Percentiles rank a stretch among this genome's conserved stretches.
Conservation (phyloP, 2,888 invertebrate species). For the Cremastinae sp. region DNA sequence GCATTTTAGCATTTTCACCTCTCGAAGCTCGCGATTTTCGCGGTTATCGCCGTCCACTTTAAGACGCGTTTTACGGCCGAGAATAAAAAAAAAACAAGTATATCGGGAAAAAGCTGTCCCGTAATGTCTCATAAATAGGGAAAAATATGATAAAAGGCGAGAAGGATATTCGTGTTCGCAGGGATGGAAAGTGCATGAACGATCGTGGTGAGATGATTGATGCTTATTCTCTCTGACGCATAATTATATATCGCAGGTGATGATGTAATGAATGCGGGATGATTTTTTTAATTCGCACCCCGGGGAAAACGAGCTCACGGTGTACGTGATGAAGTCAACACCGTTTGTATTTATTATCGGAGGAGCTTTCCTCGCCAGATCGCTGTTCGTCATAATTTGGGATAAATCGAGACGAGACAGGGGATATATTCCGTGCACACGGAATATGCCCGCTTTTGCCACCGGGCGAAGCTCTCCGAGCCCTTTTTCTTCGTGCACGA, state of each 20-base stretch:
- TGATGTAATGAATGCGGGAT: too few species aligned
- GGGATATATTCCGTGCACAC: conserved; percentile 24
- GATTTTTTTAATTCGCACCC: background rate
- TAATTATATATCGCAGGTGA: too few species aligned
- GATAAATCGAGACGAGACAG: conserved; percentile 70
- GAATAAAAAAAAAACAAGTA: too few species aligned
- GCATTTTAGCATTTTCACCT: conserved; percentile 9
- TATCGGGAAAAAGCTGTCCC: too few species aligned
- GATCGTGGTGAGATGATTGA: too few species aligned
- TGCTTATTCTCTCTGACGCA: too few species aligned
- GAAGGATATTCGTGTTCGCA: too few species aligned
- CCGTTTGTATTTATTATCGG: conserved; percentile 63
- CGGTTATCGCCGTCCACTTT: background rate
- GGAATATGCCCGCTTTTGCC: conserved; percentile 19
- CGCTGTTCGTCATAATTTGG: conserved; percentile 76
- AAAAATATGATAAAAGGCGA: too few species aligned
- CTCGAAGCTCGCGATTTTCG: conserved; percentile 19
- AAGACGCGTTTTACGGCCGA: too few species aligned
- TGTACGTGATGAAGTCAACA: conserved; percentile 27
- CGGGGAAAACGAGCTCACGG: background rate
- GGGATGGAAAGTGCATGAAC: too few species aligned
- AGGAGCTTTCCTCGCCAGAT: conserved; percentile 21
- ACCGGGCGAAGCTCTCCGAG: conserved; percentile 26
- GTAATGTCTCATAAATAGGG: too few species aligned
- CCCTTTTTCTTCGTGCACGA: conserved; percentile 24